These are phyloP conservation scores for Metallyticus violacea DNA, from an alignment of 2,888 invertebrate genomes.

Conservation along the genomic window DNA sequence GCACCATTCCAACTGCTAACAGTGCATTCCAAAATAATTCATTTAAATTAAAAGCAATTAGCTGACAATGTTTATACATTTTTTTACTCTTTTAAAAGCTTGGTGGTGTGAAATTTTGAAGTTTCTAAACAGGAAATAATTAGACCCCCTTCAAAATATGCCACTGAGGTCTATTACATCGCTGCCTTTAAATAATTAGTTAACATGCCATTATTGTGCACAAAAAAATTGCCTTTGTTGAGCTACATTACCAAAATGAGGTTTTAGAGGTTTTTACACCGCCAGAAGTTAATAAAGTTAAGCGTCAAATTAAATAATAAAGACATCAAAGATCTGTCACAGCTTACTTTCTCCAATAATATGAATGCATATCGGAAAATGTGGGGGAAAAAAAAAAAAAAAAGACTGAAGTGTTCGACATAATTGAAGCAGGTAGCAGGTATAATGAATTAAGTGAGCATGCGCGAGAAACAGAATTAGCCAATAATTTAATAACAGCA, in stretches of 20 bases:
- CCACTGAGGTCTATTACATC: not conserved
- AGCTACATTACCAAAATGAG: not conserved
- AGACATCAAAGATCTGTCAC: not conserved
- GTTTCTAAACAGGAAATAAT: not conserved
- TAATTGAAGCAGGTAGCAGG: not conserved
- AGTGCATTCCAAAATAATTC: no score
- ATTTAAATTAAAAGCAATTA: no score
- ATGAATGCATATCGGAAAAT: not conserved
- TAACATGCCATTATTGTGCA: not conserved
- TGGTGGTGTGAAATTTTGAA: not conserved
- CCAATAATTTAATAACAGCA: not conserved
- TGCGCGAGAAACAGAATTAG: not conserved
- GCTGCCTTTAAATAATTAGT: not conserved
- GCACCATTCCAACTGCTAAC: no score
- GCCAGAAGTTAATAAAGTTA: not conserved
- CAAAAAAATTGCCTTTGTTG: not conserved
- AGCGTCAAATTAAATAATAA: not conserved
- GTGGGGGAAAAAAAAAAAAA: not conserved
- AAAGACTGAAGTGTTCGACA: not conserved
- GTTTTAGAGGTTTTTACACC: not conserved
- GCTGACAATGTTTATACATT: no score
- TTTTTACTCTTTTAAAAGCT: no score
- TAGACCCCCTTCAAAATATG: not conserved
- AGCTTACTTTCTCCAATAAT: not conserved
- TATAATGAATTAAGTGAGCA: not conserved